phyloP scores from a whole-genome alignment of 2,797 vertebrate species.

The Garrulus glandarius region DNA sequence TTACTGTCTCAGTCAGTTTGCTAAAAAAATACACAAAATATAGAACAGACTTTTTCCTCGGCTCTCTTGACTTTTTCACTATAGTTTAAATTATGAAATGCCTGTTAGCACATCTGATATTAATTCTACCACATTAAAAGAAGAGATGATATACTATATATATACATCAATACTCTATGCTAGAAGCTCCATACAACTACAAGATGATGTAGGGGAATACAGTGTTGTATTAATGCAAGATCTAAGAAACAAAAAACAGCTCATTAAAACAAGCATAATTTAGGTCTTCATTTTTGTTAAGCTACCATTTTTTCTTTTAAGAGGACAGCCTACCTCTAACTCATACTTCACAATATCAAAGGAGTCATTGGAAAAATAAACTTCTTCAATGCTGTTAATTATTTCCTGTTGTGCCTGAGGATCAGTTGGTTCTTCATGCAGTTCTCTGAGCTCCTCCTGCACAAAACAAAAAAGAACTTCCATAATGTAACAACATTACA shows the following conservation, averaged over 20 bases:
- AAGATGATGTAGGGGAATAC: neutral
- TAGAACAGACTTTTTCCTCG: neutral
- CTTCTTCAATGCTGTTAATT: slow-evolving; percentile 94
- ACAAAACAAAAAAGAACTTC: neutral
- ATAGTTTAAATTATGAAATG: neutral
- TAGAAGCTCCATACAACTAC: neutral
- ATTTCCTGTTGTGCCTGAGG: slow-evolving; percentile 95
- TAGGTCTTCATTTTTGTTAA: neutral
- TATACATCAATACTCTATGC: neutral
- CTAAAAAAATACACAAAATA: neutral
- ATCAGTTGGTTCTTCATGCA: slow-evolving; percentile 90
- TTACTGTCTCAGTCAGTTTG: neutral
- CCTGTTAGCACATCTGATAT: neutral
- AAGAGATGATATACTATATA: neutral
- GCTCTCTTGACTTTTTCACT: neutral
- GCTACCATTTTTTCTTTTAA: neutral
- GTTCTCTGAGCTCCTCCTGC: slow-evolving; percentile 93
- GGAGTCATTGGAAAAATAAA: slow-evolving; percentile 94
- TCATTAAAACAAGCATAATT: neutral
- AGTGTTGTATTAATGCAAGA: neutral
- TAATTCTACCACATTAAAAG: neutral
- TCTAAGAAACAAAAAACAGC: neutral
- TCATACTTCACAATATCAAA: slow-evolving; percentile 96
- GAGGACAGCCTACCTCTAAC: slow-evolving; percentile 85
- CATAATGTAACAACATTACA: neutral